Percentiles rank a stretch among this genome's conserved stretches.
Evolutionary conservation across 2,888 invertebrate species (phyloP).

Genomic region (Sisyra terminalis): DNA sequence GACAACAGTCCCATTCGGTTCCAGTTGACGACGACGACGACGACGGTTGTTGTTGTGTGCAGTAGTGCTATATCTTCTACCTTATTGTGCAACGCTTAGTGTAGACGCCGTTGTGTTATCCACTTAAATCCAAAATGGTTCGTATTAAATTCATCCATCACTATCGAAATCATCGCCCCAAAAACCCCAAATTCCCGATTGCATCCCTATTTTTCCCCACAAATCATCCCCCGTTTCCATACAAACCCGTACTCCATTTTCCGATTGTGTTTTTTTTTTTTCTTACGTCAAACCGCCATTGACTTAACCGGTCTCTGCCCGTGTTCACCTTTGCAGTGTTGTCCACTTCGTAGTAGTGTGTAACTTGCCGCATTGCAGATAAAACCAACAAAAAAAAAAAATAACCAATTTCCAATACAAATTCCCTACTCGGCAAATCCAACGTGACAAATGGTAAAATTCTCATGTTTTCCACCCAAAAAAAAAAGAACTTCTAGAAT

Average conservation of each 20-base stretch:
- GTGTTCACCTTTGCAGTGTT: too few species aligned
- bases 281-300: constrained; percentile 18
- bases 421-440: too few species aligned
- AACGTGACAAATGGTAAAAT: too few species aligned
- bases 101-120: constrained; percentile 36
- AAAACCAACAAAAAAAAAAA: neutral
- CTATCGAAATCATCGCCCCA: constrained; percentile 28
- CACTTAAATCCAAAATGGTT: constrained; percentile 41
- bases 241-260: too few species aligned
- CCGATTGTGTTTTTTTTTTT: constrained; percentile 25
- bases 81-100: constrained; percentile 20
- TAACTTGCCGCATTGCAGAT: constrained; percentile 25
- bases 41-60: constrained; percentile 26
- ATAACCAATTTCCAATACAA: too few species aligned
- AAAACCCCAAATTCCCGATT: constrained; percentile 15
- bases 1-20: constrained; percentile 23
- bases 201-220: constrained; percentile 38
- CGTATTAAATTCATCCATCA: constrained; percentile 32
- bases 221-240: too few species aligned
- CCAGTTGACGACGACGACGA: constrained; percentile 32
- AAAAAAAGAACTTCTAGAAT: too few species aligned
- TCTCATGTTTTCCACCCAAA: too few species aligned
- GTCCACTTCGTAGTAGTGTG: constrained; percentile 8
- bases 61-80: neutral
- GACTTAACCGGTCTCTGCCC: constrained; percentile 21